phyloP scores from a whole-genome alignment of 2,888 invertebrate species.

The Andrena bucephala region DNA sequence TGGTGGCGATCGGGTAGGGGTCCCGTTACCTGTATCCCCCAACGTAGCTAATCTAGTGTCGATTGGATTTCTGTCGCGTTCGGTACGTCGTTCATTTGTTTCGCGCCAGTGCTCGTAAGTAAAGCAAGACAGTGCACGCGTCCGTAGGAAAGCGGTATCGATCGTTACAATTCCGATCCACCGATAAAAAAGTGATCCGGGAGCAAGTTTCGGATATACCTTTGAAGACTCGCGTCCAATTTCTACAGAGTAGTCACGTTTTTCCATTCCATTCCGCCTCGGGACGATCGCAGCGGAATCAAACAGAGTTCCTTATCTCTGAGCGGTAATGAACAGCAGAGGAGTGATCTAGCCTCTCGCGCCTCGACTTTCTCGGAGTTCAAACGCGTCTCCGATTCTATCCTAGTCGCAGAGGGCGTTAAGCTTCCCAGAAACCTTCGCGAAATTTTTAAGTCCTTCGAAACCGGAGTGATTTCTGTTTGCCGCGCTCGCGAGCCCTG shows the following conservation, averaged over 20 bases:
- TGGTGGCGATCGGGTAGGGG: too few relatives aligned
- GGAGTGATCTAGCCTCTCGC: not conserved
- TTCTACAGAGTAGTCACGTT: too few relatives aligned
- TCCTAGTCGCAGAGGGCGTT: not conserved
- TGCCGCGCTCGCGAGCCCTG: not conserved
- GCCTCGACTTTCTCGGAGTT: not conserved
- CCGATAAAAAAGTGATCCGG: too few relatives aligned
- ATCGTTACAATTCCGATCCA: not conserved
- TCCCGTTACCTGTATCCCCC: too few relatives aligned
- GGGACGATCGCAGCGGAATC: too few relatives aligned
- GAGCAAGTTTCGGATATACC: too few relatives aligned
- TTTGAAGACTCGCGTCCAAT: too few relatives aligned
- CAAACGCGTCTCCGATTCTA: not conserved
- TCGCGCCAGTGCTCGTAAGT: constrained; percentile 41
- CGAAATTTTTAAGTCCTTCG: too few relatives aligned
- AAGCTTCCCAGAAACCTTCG: not conserved
- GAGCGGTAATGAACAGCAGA: not conserved
- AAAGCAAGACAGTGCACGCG: not conserved
- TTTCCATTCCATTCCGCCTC: too few relatives aligned
- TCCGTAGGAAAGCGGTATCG: not conserved
- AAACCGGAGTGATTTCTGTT: too few relatives aligned
- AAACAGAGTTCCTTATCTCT: not conserved
- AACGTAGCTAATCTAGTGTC: constrained; percentile 1
- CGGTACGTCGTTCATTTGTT: constrained; percentile 15
- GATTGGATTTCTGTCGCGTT: not conserved